A percentile compares a stretch with the other conserved stretches of the same genome.
These are phyloP conservation scores for Danio jaintianensis DNA, from an alignment of 2,797 vertebrate genomes.

Conservation along the genomic window DNA sequence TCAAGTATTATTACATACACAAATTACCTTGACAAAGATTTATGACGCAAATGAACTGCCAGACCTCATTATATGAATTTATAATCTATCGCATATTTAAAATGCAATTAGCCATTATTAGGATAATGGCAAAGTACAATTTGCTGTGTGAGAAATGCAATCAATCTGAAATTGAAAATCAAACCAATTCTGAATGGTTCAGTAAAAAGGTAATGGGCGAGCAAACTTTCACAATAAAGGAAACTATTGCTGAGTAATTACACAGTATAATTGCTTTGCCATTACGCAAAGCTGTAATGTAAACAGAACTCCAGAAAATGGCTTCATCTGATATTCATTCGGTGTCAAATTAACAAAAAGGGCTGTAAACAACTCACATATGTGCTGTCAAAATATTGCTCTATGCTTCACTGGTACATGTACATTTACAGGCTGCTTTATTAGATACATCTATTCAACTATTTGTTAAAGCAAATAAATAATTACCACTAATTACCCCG, in stretches of 20 bases:
- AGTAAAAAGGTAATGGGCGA: conserved; percentile 51
- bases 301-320: conserved; percentile 23
- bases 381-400: too few species aligned
- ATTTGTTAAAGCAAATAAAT: too few species aligned
- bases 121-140: conserved; percentile 76
- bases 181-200: conserved; percentile 64
- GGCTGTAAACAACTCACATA: neutral
- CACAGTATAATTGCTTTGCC: conserved; percentile 63
- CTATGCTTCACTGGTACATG: too few species aligned
- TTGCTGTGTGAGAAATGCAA: conserved; percentile 63
- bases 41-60: conserved; percentile 75
- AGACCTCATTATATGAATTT: conserved; percentile 73
- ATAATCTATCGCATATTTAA: conserved; percentile 83
- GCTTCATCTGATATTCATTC: conserved; percentile 6
- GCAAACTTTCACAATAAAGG: conserved; percentile 67
- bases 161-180: conserved; percentile 68
- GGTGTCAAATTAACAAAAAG: conserved; percentile 14
- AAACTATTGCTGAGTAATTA: conserved; percentile 69
- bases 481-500: too few species aligned
- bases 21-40: conserved; percentile 78
- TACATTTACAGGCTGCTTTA: too few species aligned
- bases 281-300: conserved; percentile 20
- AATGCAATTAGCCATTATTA: conserved; percentile 82
- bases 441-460: too few species aligned
- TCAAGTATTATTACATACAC: conserved; percentile 75